Base-by-base conservation (phyloP, 2,113 vertebrate species). In the Gambusia holbrooki region DNA sequence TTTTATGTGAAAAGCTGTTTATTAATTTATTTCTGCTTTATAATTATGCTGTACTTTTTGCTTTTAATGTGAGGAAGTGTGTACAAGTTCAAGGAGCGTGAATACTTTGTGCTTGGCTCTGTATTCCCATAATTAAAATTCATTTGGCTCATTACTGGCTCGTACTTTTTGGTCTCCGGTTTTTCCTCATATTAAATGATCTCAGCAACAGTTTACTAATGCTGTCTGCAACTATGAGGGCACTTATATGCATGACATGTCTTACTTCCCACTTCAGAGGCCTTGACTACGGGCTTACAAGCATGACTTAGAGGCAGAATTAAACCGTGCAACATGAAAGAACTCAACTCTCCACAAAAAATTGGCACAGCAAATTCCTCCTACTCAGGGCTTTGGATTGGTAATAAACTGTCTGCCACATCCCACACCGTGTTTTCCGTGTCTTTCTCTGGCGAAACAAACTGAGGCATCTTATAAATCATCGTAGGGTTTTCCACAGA, bases 221-320 rank as follows among this genome's bases (percentile, higher is more conserved):
- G 68, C 29, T 71, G 69, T 75, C 37, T 29, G 66, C 69, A n/a
- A 70, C 69, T 84, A 69, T 37, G 35, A 84, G 69, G 40, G 73
- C 85, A 71, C 77, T 85, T 70, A 76, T 72, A 78, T 76, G 82
- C 30, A 6, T 80, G 83, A 85, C 77, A 71, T 68, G 74, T 84
- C 62, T 33, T 76, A 75, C 85, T 85, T 89, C 69, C 78, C 63
- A 79, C 86, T 86, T 86, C 88, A 86, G 77, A 88, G 75, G 86
- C 76, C 73, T 87, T 76, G 71, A 74, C 80, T 63, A 63, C 67
- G 67, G 71, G 86, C 84, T 91, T 89, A 84, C 70, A 69, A 77
- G 71, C 73, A 84, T 83, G 82, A 84, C 80, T 86, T 61, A 66
- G 71, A 90, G 90, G 88, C 88, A 81, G 71, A 71, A 83, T 91